These are phyloP conservation scores for Trochalopteron elliotii DNA, from an alignment of 2,113 vertebrate genomes.

Conservation along the genomic window DNA sequence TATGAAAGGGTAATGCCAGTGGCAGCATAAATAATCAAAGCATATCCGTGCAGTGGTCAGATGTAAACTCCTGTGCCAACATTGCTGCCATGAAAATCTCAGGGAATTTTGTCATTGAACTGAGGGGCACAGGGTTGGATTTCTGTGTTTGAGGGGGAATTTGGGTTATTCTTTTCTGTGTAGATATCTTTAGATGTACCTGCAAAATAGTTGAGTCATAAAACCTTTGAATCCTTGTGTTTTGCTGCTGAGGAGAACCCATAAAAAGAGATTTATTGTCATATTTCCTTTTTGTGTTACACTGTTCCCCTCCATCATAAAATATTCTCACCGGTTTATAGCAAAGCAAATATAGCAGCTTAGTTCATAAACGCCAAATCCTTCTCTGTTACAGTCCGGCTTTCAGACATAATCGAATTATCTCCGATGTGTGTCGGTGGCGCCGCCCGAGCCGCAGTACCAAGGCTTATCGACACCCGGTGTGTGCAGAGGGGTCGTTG, in stretches of 20 bases:
- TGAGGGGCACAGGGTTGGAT: not conserved
- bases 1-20: not conserved
- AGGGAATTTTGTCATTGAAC: rapidly evolving
- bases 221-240: slow-evolving; percentile 30
- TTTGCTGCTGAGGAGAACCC: slow-evolving; percentile 60
- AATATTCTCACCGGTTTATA: slow-evolving; percentile 52
- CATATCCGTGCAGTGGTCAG: not conserved
- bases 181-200: slow-evolving; percentile 4
- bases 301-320: slow-evolving; percentile 55
- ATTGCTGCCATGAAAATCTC: not conserved
- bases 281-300: slow-evolving; percentile 63
- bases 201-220: not conserved
- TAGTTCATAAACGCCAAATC: slow-evolving; percentile 45
- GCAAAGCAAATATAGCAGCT: slow-evolving; percentile 67
- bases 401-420: slow-evolving; percentile 48
- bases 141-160: not conserved
- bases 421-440: not conserved
- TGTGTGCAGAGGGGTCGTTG: not conserved
- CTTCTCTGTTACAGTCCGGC: slow-evolving; percentile 57
- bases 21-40: not conserved
- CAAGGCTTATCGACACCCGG: not conserved
- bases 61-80: not conserved
- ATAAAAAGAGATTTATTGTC: slow-evolving; percentile 74
- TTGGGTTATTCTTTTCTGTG: not conserved
- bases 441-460: not conserved